Evolutionary conservation across 2,113 vertebrate genomes (phyloP), one percentile per base, ranked within the genome.

Genomic region (Prunella fulvescens): DNA sequence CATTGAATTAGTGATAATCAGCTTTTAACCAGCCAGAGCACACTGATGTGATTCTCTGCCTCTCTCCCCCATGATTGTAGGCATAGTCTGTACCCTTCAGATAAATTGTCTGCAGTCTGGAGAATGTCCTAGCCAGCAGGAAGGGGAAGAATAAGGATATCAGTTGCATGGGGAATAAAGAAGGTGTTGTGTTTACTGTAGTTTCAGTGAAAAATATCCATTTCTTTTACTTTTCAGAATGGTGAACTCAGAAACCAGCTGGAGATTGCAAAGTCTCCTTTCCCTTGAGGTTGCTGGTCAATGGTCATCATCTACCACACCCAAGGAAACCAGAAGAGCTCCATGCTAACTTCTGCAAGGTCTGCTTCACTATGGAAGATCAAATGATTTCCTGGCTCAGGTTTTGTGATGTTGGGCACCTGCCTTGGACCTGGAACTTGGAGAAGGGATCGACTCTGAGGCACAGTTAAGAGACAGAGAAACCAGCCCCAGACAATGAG

Each of bases 401-500:
- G 90, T 78, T 81, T 81, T 80, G 54, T 62, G 93, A 79, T 88
- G 50, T 79, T 95, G 33, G 8, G 65, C 76, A 56, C n/a, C 93
- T 96, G 80, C 93, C 88, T 89, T 74, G 94, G 81, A 90, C 77
- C 91, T 13, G 25, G 89, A 58, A 6, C 77, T 78, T 91, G 80
- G 95, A 82, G 19, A 76, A 86, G 66, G 77, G 69, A 66, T 65
- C 74, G 10, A 53, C 84, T 23, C 78, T 80, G 86, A 94, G 93
- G 82, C 85, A 66, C 86, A 4, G 86, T 48, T 97, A 26, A 93
- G 80, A 86, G 56, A 86, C 79, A 39, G 56, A 83, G 60, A 76
- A 82, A 35, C 26, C 53, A 44, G 56, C 60, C 45, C 78, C 80
- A 81, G 73, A 97, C 29, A 58, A 99, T 99, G 98, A 98, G 97